A percentile compares a stretch with the other conserved stretches of the same genome.
Conservation (phyloP, 2,888 invertebrate genomes). For the Tridacna gigas region DNA sequence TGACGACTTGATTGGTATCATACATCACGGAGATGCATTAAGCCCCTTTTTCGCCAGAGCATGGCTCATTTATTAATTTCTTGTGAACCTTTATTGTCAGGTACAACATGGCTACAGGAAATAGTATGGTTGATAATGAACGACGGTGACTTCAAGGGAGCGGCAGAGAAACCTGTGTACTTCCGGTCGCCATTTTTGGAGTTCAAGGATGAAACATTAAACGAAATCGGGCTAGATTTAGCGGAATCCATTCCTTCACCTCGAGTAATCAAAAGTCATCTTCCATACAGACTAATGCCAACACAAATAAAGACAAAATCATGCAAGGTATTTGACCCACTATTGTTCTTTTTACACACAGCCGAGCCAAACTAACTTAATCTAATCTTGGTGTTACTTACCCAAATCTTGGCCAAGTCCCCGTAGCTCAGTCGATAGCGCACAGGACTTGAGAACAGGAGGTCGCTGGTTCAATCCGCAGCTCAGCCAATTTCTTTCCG, state of each 20-base stretch:
- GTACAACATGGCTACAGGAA: constrained; percentile 86
- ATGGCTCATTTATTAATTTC: too few species aligned
- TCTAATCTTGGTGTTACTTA: too few species aligned
- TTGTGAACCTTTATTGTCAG: constrained; percentile 67
- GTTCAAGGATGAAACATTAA: constrained; percentile 78
- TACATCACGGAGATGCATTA: too few species aligned
- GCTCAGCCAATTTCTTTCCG: too few species aligned
- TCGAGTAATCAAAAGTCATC: constrained; percentile 82
- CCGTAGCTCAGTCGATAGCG: too few species aligned
- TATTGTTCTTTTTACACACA: too few species aligned
- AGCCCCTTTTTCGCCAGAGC: too few species aligned
- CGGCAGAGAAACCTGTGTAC: constrained; percentile 78
- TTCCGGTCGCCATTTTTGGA: constrained; percentile 81
- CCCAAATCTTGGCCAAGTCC: too few species aligned
- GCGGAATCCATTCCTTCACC: constrained; percentile 77
- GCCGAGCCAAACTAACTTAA: too few species aligned
- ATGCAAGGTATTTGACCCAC: constrained; percentile 50
- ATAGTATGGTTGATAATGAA: constrained; percentile 84
- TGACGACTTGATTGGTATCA: too few species aligned
- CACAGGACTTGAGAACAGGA: too few species aligned
- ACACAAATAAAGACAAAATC: constrained; percentile 57
- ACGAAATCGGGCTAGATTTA: constrained; percentile 79
- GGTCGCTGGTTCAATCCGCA: too few species aligned
- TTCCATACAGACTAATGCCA: constrained; percentile 75
- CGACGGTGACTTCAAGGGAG: constrained; percentile 82